phyloP scores from a whole-genome alignment of 2,113 vertebrate species.

The Spea multiplicata region DNA sequence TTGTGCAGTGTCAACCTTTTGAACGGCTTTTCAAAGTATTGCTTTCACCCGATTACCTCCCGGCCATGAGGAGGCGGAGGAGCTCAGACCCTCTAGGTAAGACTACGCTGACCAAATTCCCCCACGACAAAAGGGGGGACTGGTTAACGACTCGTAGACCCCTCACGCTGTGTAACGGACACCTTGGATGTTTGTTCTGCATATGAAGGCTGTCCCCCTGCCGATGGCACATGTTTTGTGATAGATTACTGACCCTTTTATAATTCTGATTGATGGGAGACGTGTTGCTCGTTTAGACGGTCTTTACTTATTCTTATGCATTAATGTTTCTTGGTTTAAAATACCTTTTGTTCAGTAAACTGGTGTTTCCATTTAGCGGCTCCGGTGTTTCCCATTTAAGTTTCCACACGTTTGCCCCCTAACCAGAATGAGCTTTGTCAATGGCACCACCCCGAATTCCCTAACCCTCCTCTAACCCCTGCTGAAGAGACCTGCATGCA shows the following conservation, averaged over 20 bases:
- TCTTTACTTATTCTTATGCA: not conserved
- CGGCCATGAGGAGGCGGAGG: slow-evolving; percentile 88
- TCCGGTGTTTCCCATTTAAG: not conserved
- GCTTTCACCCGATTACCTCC: slow-evolving; percentile 91
- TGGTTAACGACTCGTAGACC: no score
- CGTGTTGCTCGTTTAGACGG: no score
- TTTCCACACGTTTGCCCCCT: slow-evolving; percentile 5
- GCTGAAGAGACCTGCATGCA: slow-evolving; percentile 45
- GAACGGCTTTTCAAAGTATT: slow-evolving; percentile 97
- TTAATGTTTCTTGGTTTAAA: not conserved
- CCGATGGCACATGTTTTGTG: no score
- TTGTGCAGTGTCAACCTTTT: slow-evolving; percentile 95
- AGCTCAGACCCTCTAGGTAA: slow-evolving; percentile 93
- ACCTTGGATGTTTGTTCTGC: no score
- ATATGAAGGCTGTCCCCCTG: no score
- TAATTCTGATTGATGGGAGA: not conserved
- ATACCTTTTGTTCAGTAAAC: not conserved
- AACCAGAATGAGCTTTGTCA: slow-evolving; percentile 6
- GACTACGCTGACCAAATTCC: slow-evolving; percentile 12
- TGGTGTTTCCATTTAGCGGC: slow-evolving; percentile 7
- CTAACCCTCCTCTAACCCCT: slow-evolving; percentile 44
- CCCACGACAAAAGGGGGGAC: not conserved
- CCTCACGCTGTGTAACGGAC: no score
- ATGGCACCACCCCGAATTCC: slow-evolving; percentile 28
- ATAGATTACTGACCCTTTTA: no score